phyloP scores from a whole-genome alignment of 2,888 invertebrate genomes.

The Cistogaster globosa region DNA sequence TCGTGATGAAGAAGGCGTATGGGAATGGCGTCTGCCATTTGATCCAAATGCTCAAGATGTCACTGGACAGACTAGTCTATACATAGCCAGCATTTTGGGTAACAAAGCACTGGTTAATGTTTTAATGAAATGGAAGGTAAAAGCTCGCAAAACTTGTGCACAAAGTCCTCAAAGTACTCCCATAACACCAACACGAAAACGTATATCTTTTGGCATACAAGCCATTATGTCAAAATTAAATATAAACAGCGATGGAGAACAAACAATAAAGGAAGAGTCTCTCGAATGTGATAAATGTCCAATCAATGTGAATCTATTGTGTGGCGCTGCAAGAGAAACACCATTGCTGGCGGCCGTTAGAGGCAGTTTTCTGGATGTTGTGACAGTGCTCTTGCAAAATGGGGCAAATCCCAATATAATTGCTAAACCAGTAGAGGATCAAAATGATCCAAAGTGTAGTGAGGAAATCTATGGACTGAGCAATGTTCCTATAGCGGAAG shows the following conservation, averaged over 20 bases:
- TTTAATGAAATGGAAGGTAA: constrained; percentile 88
- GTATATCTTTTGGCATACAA: constrained; percentile 94
- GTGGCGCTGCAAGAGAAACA: constrained; percentile 91
- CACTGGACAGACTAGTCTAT: constrained; percentile 94
- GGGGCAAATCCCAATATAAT: constrained; percentile 93
- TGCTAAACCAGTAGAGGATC: constrained; percentile 83
- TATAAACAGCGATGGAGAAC: constrained; percentile 85
- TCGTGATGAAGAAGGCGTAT: constrained; percentile 88
- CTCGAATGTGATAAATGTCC: constrained; percentile 85
- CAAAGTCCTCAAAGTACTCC: constrained; percentile 79
- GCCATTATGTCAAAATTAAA: constrained; percentile 93
- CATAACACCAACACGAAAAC: constrained; percentile 85
- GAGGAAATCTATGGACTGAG: constrained; percentile 83
- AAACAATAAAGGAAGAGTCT: constrained; percentile 79
- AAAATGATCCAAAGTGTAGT: constrained; percentile 82
- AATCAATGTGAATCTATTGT: constrained; percentile 88
- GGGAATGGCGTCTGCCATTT: constrained; percentile 94
- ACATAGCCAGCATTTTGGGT: constrained; percentile 93
- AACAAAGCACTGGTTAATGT: constrained; percentile 90
- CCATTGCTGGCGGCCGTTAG: constrained; percentile 92
- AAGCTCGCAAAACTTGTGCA: constrained; percentile 82
- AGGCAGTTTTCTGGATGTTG: constrained; percentile 89
- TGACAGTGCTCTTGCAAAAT: constrained; percentile 87
- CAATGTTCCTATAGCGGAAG: constrained; percentile 82
- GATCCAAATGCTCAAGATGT: constrained; percentile 96